phyloP scores from a whole-genome alignment of 1,140 invertebrate genomes.

The Anastatus disparis region DNA sequence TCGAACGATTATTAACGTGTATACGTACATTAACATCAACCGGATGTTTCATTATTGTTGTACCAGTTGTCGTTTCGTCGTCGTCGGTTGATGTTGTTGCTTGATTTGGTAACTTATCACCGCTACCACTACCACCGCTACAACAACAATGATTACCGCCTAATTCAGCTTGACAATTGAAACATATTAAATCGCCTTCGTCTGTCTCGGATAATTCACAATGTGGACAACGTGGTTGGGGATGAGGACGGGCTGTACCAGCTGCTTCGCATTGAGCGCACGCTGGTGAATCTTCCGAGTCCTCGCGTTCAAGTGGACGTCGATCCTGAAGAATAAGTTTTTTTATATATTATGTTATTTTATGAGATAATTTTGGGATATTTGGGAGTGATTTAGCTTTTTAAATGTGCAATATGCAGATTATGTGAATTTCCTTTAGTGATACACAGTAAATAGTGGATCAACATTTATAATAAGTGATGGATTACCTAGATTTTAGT shows the following conservation, averaged over 20 bases:
- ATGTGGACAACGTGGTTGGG: constrained; percentile 52
- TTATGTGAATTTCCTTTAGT: too few species aligned
- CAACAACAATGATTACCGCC: not conserved
- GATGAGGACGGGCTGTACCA: constrained; percentile 46
- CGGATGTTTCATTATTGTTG: constrained; percentile 40
- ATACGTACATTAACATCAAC: constrained; percentile 58
- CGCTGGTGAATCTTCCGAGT: constrained; percentile 47
- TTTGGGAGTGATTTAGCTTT: too few species aligned
- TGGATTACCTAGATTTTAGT: too few species aligned
- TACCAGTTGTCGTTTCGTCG: constrained; percentile 42
- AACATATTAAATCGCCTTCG: constrained; percentile 60
- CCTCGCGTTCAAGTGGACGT: constrained; percentile 32
- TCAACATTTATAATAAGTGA: too few species aligned
- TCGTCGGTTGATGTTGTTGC: constrained; percentile 55
- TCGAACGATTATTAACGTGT: constrained; percentile 55
- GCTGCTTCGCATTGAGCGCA: constrained; percentile 47
- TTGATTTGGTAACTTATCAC: constrained; percentile 51
- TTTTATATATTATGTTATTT: too few species aligned
- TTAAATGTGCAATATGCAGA: too few species aligned
- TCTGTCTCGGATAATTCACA: constrained; percentile 52
- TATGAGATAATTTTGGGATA: too few species aligned
- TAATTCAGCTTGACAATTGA: constrained; percentile 53
- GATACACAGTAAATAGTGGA: too few species aligned
- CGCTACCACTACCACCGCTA: not conserved
- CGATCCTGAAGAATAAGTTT: too few species aligned